A percentile compares a stretch with the other conserved stretches of the same genome.
These are phyloP conservation scores for Cyprinodon brontotheroides DNA, from an alignment of 2,113 vertebrate species.

Conservation along the genomic window DNA sequence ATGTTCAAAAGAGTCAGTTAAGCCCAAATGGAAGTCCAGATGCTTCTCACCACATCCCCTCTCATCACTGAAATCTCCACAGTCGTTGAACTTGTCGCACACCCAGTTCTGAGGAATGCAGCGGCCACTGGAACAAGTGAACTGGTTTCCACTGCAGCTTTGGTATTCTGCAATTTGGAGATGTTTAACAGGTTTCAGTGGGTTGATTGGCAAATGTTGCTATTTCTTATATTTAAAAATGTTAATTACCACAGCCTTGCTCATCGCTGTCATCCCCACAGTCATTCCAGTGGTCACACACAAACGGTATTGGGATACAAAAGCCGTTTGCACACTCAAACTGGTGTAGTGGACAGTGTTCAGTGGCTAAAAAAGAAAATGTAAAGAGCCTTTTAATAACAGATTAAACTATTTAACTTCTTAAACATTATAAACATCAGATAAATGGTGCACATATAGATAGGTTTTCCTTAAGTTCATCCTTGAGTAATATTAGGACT, in stretches of 20 bases:
- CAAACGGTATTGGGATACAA: conserved; percentile 66
- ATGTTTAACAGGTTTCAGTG: neutral
- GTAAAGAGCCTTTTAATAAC: neutral
- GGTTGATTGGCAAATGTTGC: too few species aligned
- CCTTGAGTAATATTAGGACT: too few species aligned
- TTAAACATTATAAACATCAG: neutral
- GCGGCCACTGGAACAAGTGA: conserved; percentile 74
- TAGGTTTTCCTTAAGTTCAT: too few species aligned
- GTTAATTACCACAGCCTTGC: conserved; percentile 70
- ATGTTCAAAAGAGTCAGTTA: neutral
- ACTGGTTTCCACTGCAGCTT: conserved; percentile 72
- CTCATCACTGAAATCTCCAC: conserved; percentile 79
- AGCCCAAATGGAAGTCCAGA: too few species aligned
- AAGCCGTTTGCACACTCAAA: conserved; percentile 74
- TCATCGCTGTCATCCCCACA: conserved; percentile 80
- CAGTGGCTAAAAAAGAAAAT: conserved; percentile 43
- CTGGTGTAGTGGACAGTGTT: conserved; percentile 68
- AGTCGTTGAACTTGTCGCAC: conserved; percentile 79
- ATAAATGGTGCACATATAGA: neutral
- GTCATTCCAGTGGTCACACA: conserved; percentile 79
- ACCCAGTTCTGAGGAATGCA: conserved; percentile 79
- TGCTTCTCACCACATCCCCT: conserved; percentile 76
- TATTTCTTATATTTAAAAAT: neutral
- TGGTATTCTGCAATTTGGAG: conserved; percentile 57
- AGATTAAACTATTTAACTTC: neutral